Conservation (phyloP, 2,113 vertebrate species). For the Pelecanus crispus region DNA sequence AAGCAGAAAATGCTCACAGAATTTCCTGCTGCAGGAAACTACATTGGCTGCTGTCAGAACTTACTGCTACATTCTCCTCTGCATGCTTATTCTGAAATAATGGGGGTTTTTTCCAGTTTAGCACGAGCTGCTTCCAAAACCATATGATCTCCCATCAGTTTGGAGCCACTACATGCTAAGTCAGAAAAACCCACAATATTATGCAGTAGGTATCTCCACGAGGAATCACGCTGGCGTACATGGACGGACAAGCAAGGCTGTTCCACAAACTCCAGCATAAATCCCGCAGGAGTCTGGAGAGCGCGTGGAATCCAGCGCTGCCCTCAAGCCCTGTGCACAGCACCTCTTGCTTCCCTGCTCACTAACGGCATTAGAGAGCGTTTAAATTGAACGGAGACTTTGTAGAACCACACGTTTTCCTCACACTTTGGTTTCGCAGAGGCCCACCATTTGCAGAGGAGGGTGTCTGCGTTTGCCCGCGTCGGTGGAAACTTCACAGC, state of each 20-base stretch:
- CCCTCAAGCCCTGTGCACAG: fast-evolving
- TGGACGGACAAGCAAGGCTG: not conserved
- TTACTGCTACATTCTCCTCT: not conserved
- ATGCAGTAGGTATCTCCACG: not conserved
- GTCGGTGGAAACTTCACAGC: fast-evolving
- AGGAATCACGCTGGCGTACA: fast-evolving
- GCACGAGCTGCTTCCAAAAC: not conserved
- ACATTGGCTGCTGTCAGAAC: not conserved
- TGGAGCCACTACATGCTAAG: fast-evolving
- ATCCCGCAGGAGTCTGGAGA: fast-evolving
- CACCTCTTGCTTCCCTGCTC: not conserved
- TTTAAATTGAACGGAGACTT: fast-evolving
- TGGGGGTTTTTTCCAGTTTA: not conserved
- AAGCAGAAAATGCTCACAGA: not conserved
- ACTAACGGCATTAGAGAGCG: fast-evolving
- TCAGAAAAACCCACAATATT: fast-evolving
- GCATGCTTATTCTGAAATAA: not conserved
- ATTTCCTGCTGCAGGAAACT: not conserved
- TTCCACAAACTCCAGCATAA: not conserved
- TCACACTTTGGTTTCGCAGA: fast-evolving
- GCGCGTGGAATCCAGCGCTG: fast-evolving
- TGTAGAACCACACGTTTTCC: fast-evolving
- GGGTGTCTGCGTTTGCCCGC: fast-evolving
- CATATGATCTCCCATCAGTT: fast-evolving
- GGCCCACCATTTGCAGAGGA: fast-evolving